phyloP scores from a whole-genome alignment of 2,888 invertebrate genomes.

The Agrotis exclamationis region DNA sequence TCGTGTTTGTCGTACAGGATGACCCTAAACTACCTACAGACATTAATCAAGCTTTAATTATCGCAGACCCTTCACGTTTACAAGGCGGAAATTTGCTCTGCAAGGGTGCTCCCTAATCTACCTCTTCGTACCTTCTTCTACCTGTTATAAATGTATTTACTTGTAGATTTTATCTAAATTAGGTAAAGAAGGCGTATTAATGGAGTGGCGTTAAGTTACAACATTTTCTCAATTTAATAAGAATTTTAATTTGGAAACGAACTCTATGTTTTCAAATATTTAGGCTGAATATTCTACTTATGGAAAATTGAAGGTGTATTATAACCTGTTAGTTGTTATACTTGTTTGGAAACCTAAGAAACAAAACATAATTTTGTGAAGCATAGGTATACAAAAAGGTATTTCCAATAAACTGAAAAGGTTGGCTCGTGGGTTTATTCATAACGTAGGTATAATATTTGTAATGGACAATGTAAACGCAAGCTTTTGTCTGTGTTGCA shows the following conservation, averaged over 20 bases:
- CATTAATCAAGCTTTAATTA: slow-evolving; percentile 73
- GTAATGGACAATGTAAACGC: background rate
- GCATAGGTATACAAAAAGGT: background rate
- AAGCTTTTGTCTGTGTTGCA: slow-evolving; percentile 23
- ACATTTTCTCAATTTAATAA: slow-evolving; percentile 5
- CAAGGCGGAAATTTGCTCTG: slow-evolving; percentile 70
- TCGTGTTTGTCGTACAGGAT: slow-evolving; percentile 52
- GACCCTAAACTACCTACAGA: slow-evolving; percentile 51
- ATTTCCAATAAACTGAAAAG: background rate
- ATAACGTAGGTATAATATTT: slow-evolving; percentile 1
- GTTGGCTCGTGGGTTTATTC: background rate
- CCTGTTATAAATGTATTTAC: slow-evolving; percentile 45
- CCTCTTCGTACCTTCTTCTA: slow-evolving; percentile 45
- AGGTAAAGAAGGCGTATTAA: slow-evolving; percentile 18
- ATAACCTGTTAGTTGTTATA: too few species aligned
- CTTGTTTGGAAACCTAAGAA: too few species aligned
- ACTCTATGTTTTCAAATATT: background rate
- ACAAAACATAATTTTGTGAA: background rate
- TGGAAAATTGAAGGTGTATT: background rate
- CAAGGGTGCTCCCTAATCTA: slow-evolving; percentile 64
- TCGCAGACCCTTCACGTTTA: slow-evolving; percentile 66
- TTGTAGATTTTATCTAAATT: slow-evolving; percentile 56
- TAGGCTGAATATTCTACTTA: background rate
- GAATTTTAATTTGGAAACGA: background rate
- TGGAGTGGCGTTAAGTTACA: slow-evolving; percentile 18